Conservation (phyloP, 2,888 invertebrate genomes). For the Nasonia oneida region DNA sequence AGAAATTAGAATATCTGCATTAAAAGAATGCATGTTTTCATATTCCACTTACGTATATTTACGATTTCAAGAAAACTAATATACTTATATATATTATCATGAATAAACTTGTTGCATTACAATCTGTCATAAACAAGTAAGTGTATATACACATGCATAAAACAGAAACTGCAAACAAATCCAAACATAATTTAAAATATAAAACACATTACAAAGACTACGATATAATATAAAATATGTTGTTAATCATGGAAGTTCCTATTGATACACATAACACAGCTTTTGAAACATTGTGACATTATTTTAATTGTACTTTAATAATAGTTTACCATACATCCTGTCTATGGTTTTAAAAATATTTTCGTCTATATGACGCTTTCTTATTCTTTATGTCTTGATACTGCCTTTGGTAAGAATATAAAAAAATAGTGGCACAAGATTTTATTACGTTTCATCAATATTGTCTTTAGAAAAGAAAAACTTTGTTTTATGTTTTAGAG, state of each 20-base stretch:
- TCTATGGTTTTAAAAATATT: slow-evolving; percentile 23
- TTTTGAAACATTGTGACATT: slow-evolving; percentile 27
- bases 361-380: neutral
- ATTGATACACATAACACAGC: slow-evolving; percentile 26
- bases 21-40: neutral
- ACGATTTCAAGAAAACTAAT: slow-evolving; percentile 22
- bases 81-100: neutral
- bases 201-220: neutral
- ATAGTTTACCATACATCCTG: neutral
- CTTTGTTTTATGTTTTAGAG: neutral
- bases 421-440: slow-evolving; percentile 46
- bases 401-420: slow-evolving; percentile 55
- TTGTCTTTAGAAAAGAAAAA: slow-evolving; percentile 19
- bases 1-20: neutral
- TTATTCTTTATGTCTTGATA: slow-evolving; percentile 39
- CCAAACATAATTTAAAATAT: slow-evolving; percentile 18
- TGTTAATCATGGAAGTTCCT: slow-evolving; percentile 3
- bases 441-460: slow-evolving; percentile 24
- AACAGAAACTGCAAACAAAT: slow-evolving; percentile 29
- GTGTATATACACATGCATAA: slow-evolving; percentile 23
- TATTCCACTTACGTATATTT: neutral
- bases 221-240: slow-evolving; percentile 37
- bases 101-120: neutral
- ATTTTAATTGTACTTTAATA: slow-evolving; percentile 34
- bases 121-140: slow-evolving; percentile 6